Evolutionary conservation across 2,113 vertebrate species (phyloP).

Genomic region (Indicator maculatus): DNA sequence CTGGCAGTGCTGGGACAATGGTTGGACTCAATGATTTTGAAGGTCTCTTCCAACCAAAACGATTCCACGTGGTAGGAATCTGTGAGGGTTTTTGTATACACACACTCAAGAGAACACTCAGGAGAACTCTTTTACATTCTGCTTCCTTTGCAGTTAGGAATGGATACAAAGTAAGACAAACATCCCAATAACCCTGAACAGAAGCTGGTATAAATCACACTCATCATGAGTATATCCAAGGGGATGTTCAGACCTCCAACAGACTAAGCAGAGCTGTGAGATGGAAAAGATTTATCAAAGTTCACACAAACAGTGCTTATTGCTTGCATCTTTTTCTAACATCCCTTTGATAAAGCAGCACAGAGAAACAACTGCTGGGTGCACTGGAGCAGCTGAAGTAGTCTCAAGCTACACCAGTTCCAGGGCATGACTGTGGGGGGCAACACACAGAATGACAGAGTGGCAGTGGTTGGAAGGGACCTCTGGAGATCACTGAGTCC

Average conservation of each 20-base stretch:
- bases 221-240: not conserved
- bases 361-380: not conserved
- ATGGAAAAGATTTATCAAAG: slow-evolving; percentile 50
- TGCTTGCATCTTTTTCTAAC: slow-evolving; percentile 59
- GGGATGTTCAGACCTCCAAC: not conserved
- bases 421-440: not conserved
- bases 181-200: slow-evolving; percentile 1
- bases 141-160: not conserved
- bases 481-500: too few relatives aligned
- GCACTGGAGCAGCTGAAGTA: not conserved
- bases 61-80: not conserved
- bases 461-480: too few relatives aligned
- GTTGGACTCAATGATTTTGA: too few relatives aligned
- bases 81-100: too few relatives aligned
- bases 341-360: not conserved
- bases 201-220: not conserved
- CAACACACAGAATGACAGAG: not conserved
- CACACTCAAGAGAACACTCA: too few relatives aligned
- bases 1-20: too few relatives aligned
- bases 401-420: not conserved
- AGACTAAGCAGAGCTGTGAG: not conserved
- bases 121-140: not conserved
- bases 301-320: slow-evolving; percentile 55
- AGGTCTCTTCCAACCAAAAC: too few relatives aligned
- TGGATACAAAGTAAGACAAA: not conserved